Evolutionary conservation across 1,140 invertebrate genomes (phyloP), one percentile per base, ranked within the genome.

Genomic region (Drosophila repletoides): DNA sequence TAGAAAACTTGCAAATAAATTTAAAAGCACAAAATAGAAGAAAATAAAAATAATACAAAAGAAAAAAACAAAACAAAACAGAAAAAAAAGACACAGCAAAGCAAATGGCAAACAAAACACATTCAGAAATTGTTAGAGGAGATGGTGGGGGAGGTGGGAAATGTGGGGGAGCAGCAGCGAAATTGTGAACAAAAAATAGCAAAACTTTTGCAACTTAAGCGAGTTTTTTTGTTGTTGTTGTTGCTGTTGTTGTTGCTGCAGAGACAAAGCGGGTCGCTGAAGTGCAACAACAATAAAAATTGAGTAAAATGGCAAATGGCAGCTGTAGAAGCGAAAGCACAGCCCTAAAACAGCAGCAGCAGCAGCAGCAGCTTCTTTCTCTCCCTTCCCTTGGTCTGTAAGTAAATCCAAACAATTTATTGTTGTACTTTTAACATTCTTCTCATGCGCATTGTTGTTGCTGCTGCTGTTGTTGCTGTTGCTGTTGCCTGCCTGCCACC

Each of bases 1-100:
- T 88, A 88, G 83, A 88, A 88, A 88, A 88, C 83, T 88, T 88
- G 84, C 83, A 83, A 88, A 88, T 88, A 88, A 88, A 88, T 88
- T 88, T 70, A 74, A 87, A 74, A 76, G 68, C 61, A 73, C 65
- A 79, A 79, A 77, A 84, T 63, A 74, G 65, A 73, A 72, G 51
- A 79, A 79, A 77, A 84, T 63, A 74, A 70, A 73, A 72, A 56
- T 46, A 64, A 45, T 36, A 68, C 64, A 45, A 34, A 45, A 46
- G 9, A 36, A 26, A 53, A 51, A 33, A 31, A 43, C 15, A 64
- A 66, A 28, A n/a, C 7, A 9, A 33, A 33, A 40, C 55, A 45
- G 31, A 56, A 55, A 28, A 22, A 28, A 45, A 53, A 60, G 21
- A 17, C 33, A 70, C 58, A 70, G 71, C 52, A 79, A 76, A 86